Percentiles rank a stretch among this genome's conserved stretches.
Evolutionary conservation across 2,113 vertebrate species (phyloP).

Genomic region (Dromas ardeola): DNA sequence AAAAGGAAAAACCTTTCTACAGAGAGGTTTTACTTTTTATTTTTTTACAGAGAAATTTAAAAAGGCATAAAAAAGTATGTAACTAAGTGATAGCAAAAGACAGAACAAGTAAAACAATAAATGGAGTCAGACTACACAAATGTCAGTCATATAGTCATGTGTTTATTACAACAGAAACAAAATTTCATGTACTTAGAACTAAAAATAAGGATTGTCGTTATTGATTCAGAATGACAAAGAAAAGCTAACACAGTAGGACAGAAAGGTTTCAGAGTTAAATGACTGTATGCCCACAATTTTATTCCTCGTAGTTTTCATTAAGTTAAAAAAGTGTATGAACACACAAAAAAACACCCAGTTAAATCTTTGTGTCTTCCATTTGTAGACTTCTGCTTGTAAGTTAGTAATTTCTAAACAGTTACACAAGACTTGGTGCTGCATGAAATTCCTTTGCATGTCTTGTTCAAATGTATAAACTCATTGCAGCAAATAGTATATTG

Average conservation of each 20-base stretch:
- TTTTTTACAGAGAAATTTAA: neutral
- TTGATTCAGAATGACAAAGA: neutral
- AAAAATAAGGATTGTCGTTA: neutral
- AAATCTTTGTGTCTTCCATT: neutral
- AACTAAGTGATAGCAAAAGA: neutral
- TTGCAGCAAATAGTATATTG: neutral
- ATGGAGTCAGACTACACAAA: neutral
- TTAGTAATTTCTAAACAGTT: neutral
- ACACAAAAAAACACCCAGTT: neutral
- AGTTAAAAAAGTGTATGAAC: neutral
- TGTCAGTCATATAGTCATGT: neutral
- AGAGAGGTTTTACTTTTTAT: neutral
- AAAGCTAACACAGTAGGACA: neutral
- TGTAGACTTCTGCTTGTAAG: neutral
- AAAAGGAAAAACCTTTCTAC: neutral
- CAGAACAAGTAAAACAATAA: neutral
- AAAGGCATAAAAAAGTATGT: neutral
- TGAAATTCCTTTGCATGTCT: neutral
- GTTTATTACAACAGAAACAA: neutral
- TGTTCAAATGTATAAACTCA: neutral
- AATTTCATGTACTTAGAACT: neutral
- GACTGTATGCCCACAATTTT: neutral
- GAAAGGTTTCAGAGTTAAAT: neutral
- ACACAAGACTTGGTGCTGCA: neutral
- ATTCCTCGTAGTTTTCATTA: neutral